These are phyloP conservation scores for Xerus inauris DNA, from an alignment of 2,113 vertebrate genomes.

Conservation along the genomic window DNA sequence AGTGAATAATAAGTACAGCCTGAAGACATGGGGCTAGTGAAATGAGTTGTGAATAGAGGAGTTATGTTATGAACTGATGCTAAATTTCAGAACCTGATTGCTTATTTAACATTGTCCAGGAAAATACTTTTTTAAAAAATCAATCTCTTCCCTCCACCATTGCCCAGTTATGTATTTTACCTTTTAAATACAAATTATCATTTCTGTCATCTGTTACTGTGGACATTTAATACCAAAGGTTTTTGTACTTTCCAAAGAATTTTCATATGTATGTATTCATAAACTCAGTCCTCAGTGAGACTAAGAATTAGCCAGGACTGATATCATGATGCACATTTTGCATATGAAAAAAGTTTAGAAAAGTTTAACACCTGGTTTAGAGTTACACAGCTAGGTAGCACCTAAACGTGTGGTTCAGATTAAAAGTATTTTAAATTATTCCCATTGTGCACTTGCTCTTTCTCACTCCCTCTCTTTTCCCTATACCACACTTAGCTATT, in stretches of 20 bases:
- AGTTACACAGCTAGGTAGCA: background rate
- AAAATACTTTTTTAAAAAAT: background rate
- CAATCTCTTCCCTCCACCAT: background rate
- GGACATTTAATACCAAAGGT: too few species aligned
- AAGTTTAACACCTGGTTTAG: background rate
- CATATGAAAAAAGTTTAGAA: background rate
- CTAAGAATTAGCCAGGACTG: background rate
- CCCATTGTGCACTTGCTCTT: too few species aligned
- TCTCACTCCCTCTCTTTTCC: background rate
- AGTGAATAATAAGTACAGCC: background rate
- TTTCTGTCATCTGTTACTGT: background rate
- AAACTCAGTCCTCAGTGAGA: background rate
- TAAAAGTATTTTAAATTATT: background rate
- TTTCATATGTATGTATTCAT: background rate
- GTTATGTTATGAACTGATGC: background rate
- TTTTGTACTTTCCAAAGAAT: background rate
- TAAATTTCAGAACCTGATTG: background rate
- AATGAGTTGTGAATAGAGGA: background rate
- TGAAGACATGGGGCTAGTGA: background rate
- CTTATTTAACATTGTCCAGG: background rate
- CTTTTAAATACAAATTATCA: background rate
- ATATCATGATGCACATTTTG: background rate
- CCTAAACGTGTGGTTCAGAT: background rate
- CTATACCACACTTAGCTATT: background rate
- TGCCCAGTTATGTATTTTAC: background rate